Evolutionary conservation across 1,140 invertebrate species (phyloP), one percentile per base, ranked within the genome.

Genomic region (Macrobrachium rosenbergii): DNA sequence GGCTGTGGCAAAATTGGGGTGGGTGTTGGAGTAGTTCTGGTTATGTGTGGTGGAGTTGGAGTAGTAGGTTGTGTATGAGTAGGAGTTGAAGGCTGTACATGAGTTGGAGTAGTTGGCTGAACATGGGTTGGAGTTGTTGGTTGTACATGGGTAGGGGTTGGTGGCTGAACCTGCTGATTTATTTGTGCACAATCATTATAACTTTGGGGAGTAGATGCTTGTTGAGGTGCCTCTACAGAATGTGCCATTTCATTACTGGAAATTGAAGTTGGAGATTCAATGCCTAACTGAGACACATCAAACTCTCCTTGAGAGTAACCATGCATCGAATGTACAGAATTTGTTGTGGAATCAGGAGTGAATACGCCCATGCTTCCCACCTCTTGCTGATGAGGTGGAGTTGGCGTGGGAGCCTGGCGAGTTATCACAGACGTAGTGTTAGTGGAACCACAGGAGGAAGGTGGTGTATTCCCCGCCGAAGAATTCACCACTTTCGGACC

Each of bases 231-330:
- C 64, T 92, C 92, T 12, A 91, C 91, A 21, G 92, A 91, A 89
- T 91, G 92, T 17, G 89, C 89, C 90, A 97, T 94, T 91, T 97
- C 96, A 90, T 91, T 93, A 60, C 96, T 96, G 0, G 96, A 95
- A 83, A 98, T 97, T 28, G 96, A 96, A 0, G 96, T 95, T 0
- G 97, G 96, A 0, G 97, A 97, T 90, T 97, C 96, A 79, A 98
- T 92, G 7, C 95, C 96, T 43, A 97, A 91, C 90, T 97, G 96
- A 89, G 94, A 94, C 0, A 96, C 96, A 91, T 97, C 96, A 78
- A 97, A 92, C 88, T 97, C 96, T 90, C 95, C 96, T 85, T 94
- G 94, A 88, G 90, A 90, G 83, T 96, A 97, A 11, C 92, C 92
- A 91, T 96, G 96, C 85, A 96, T 93, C 63, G 95, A 96, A 89